phyloP scores from a whole-genome alignment of 2,888 invertebrate genomes.

The Eupithecia vulgata region DNA sequence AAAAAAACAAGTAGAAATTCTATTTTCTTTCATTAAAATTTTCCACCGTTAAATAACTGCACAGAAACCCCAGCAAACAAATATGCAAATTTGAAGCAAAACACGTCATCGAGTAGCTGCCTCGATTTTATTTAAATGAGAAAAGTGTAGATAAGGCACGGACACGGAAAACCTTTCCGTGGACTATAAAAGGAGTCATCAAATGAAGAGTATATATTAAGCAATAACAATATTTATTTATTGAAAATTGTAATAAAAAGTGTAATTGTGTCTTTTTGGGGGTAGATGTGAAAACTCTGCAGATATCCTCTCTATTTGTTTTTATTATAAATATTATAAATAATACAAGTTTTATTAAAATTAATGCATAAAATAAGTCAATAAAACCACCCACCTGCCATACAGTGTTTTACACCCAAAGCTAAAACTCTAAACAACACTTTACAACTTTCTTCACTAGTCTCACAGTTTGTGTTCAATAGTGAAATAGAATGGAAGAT shows the following conservation, averaged over 20 bases:
- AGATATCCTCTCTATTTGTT: too few relatives aligned
- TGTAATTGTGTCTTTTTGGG: too few relatives aligned
- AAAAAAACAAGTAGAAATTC: conserved; percentile 10
- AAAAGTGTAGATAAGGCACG: conserved; percentile 68
- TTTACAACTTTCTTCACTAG: too few relatives aligned
- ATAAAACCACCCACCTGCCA: too few relatives aligned
- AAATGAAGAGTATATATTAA: conserved; percentile 66
- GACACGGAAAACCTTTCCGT: conserved; percentile 65
- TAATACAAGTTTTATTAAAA: too few relatives aligned
- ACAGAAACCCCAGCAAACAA: conserved; percentile 37
- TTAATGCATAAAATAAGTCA: too few relatives aligned
- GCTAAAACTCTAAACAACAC: too few relatives aligned
- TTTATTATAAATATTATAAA: too few relatives aligned
- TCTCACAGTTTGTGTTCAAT: too few relatives aligned
- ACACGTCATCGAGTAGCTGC: conserved; percentile 50
- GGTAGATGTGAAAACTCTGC: too few relatives aligned
- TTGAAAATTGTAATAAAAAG: neutral
- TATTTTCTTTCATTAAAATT: conserved; percentile 33
- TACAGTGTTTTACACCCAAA: too few relatives aligned
- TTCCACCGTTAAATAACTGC: conserved; percentile 30
- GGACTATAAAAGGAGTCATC: conserved; percentile 63
- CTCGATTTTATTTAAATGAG: conserved; percentile 61
- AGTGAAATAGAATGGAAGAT: too few relatives aligned
- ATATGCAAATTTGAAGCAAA: conserved; percentile 47
- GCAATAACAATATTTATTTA: conserved; percentile 46